Evolutionary conservation across 2,888 invertebrate species (phyloP).

Genomic region (Pyrrhia umbra): DNA sequence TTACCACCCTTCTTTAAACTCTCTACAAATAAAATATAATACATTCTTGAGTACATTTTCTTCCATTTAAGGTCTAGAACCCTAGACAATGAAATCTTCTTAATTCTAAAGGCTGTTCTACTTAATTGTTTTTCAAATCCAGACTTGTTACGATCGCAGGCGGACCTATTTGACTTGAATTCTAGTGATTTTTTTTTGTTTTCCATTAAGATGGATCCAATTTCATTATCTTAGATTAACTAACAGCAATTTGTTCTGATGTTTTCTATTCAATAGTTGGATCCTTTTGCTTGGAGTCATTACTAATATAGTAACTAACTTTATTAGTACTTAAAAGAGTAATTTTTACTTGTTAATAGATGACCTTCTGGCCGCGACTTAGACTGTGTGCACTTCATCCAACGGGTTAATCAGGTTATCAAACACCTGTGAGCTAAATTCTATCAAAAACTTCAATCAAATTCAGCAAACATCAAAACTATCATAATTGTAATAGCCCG

Average conservation of each 20-base stretch:
- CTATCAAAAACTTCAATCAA: too few species aligned
- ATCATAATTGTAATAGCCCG: too few species aligned
- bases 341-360: too few species aligned
- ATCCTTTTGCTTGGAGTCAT: conserved; percentile 24
- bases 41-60: neutral
- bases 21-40: neutral
- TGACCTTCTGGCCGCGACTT: too few species aligned
- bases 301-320: conserved; percentile 24
- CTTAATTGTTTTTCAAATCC: conserved; percentile 48
- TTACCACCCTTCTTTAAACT: conserved; percentile 7
- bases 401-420: too few species aligned
- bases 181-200: conserved; percentile 40
- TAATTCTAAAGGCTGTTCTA: conserved; percentile 21
- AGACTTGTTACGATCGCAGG: conserved; percentile 12
- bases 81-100: conserved; percentile 6
- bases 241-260: conserved; percentile 27
- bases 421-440: too few species aligned
- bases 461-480: too few species aligned
- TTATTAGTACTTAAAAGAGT: conserved; percentile 36
- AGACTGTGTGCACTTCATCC: too few species aligned
- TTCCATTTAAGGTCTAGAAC: conserved; percentile 9
- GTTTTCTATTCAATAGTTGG: conserved; percentile 33
- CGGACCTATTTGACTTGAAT: conserved; percentile 16
- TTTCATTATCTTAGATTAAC: conserved; percentile 37
- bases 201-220: conserved; percentile 18